Conservation (phyloP, 1,140 invertebrate genomes). For the Calephelis nemesis region DNA sequence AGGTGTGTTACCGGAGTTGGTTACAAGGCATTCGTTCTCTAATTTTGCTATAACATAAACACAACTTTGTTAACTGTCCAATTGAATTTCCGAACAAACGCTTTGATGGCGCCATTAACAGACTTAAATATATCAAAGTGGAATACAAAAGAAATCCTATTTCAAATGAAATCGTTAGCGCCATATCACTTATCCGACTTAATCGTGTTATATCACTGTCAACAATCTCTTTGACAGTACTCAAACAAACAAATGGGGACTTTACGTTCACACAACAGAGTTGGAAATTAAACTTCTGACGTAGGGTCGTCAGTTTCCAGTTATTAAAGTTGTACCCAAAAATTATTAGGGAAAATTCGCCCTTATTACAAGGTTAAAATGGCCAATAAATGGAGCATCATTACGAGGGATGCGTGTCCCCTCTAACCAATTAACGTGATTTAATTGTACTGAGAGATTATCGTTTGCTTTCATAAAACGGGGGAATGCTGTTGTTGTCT, state of each 20-base stretch:
- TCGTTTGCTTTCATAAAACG: neutral
- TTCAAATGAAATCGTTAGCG: conserved; percentile 13
- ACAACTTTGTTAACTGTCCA: too few relatives aligned
- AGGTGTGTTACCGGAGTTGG: too few relatives aligned
- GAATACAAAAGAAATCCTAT: conserved; percentile 16
- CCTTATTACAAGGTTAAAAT: conserved; percentile 10
- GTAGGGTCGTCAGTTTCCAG: neutral
- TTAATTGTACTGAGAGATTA: conserved; percentile 13
- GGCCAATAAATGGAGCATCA: conserved; percentile 1
- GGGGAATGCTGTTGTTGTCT: conserved; percentile 4
- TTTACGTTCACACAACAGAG: neutral
- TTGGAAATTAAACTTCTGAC: neutral
- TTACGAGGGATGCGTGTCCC: conserved; percentile 5
- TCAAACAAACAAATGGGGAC: neutral
- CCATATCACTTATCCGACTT: conserved; percentile 12
- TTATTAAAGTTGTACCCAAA: conserved; percentile 11
- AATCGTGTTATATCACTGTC: conserved; percentile 10
- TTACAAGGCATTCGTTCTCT: too few relatives aligned
- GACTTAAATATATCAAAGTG: conserved; percentile 15
- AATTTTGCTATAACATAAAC: too few relatives aligned
- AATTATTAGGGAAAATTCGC: conserved; percentile 12
- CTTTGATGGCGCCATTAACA: conserved; percentile 7
- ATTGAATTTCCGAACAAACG: neutral
- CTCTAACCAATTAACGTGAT: conserved; percentile 14
- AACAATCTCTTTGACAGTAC: conserved; percentile 7